Conservation (phyloP, 2,797 vertebrate genomes). For the Aotus griseimembra region DNA sequence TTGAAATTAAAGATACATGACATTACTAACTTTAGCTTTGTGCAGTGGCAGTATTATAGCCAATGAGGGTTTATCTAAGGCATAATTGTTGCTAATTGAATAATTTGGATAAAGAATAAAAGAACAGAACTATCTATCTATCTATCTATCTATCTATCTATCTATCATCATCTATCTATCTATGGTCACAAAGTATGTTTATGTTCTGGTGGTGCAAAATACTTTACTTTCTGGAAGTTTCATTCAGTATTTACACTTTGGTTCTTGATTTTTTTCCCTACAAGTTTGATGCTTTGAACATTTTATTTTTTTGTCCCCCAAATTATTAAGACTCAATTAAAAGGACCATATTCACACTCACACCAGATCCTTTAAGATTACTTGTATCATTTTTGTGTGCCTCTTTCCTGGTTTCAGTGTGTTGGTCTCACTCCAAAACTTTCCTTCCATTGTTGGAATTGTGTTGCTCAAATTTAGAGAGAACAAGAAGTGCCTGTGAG, state of each 20-base stretch:
- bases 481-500: neutral
- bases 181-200: neutral
- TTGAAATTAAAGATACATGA: neutral
- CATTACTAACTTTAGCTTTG: neutral
- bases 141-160: neutral
- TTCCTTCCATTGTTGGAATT: neutral
- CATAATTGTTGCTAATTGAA: no score
- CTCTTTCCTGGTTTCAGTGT: neutral
- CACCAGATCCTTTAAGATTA: neutral
- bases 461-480: neutral
- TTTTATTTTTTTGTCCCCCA: neutral
- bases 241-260: neutral
- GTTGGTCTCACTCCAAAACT: neutral
- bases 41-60: no score
- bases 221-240: neutral
- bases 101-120: neutral
- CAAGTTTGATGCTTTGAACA: neutral
- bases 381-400: neutral
- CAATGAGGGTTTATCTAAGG: no score
- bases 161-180: no score
- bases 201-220: neutral
- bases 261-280: neutral
- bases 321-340: neutral
- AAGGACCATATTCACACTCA: neutral
- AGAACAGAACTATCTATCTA: neutral